These are phyloP conservation scores for Lissonota sp. DNA, from an alignment of 2,888 invertebrate species.

Conservation along the genomic window DNA sequence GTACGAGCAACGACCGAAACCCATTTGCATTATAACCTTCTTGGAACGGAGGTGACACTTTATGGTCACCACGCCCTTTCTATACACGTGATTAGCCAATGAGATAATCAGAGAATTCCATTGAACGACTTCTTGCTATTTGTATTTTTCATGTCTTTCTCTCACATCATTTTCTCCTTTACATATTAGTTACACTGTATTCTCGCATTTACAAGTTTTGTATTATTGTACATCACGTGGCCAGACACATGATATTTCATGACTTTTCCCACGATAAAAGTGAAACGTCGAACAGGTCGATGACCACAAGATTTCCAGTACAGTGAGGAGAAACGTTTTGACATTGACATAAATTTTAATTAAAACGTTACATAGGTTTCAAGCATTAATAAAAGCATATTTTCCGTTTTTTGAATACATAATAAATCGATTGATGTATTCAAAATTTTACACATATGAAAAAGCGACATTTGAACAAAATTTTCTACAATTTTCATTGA, in stretches of 20 bases:
- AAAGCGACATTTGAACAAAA: too few relatives aligned
- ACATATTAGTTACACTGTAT: constrained; percentile 18
- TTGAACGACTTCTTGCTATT: constrained; percentile 62
- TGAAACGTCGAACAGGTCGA: neutral
- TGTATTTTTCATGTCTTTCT: neutral
- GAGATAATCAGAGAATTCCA: constrained; percentile 73
- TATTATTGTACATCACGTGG: constrained; percentile 1
- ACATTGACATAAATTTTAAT: neutral
- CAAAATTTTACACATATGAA: too few relatives aligned
- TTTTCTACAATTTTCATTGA: too few relatives aligned
- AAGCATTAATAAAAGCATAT: too few relatives aligned
- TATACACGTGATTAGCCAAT: constrained; percentile 71
- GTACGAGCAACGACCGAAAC: constrained; percentile 67
- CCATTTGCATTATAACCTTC: constrained; percentile 72
- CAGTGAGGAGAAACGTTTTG: neutral
- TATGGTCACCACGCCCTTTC: constrained; percentile 70
- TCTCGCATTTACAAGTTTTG: neutral
- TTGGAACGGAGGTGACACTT: constrained; percentile 70
- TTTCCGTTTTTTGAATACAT: too few relatives aligned
- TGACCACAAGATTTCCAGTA: constrained; percentile 22
- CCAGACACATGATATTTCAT: too few relatives aligned
- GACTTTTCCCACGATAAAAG: too few relatives aligned
- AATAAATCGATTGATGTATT: too few relatives aligned
- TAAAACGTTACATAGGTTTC: neutral
- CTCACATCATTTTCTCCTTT: neutral